phyloP scores from a whole-genome alignment of 2,113 vertebrate genomes.

The Corvus hawaiiensis region DNA sequence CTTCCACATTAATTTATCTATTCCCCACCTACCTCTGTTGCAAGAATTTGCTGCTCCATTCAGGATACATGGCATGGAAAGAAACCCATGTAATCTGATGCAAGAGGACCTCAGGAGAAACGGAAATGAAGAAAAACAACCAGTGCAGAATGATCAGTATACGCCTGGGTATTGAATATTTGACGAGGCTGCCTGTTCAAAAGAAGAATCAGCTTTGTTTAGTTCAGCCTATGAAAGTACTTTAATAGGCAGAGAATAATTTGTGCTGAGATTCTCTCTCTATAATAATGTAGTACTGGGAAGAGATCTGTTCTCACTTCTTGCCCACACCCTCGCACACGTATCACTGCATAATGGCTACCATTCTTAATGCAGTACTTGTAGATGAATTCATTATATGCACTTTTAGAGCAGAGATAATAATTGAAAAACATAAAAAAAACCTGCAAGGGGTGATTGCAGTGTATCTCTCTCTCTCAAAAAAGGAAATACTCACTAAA shows the following conservation, averaged over 20 bases:
- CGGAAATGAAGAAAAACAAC: not conserved
- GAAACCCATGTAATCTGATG: not conserved
- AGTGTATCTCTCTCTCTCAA: not conserved
- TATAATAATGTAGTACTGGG: not conserved
- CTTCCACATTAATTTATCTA: not conserved
- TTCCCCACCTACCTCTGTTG: not conserved
- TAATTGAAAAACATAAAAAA: not conserved
- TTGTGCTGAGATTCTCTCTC: not conserved
- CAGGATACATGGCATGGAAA: not conserved
- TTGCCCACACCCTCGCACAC: not conserved
- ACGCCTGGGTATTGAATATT: not conserved
- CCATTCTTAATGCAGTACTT: not conserved
- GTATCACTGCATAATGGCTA: not conserved
- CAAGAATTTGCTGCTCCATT: not conserved
- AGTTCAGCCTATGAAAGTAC: constrained; percentile 6
- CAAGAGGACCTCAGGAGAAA: not conserved
- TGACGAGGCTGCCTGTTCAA: not conserved
- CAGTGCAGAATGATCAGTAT: not conserved
- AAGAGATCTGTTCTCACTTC: not conserved
- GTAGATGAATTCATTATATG: not conserved
- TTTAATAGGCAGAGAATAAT: constrained; percentile 9
- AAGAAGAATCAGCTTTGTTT: constrained; percentile 34
- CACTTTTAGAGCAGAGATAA: not conserved
- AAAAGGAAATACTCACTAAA: not conserved
- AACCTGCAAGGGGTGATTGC: not conserved